phyloP scores from a whole-genome alignment of 2,888 invertebrate genomes.

The Clusia tigrina region DNA sequence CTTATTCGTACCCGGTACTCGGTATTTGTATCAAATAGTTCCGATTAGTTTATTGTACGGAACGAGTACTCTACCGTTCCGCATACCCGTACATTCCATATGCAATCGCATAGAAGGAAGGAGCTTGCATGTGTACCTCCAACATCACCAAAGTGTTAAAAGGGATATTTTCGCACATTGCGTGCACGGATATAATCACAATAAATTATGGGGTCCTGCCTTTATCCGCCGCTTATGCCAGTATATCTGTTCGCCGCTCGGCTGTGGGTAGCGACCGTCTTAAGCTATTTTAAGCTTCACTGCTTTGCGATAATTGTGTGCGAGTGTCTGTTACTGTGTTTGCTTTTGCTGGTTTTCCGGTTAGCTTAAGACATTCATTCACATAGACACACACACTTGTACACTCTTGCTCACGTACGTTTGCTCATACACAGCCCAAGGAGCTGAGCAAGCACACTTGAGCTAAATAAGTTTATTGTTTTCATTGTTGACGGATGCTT shows the following conservation, averaged over 20 bases:
- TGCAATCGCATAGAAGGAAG: no score
- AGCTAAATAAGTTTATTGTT: constrained; percentile 26
- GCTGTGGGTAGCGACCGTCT: constrained; percentile 36
- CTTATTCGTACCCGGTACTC: no score
- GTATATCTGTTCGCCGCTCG: constrained; percentile 8
- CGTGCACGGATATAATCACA: constrained; percentile 52
- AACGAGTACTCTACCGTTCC: no score
- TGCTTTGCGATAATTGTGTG: constrained; percentile 43
- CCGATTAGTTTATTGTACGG: no score
- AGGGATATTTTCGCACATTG: constrained; percentile 51
- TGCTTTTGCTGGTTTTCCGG: constrained; percentile 7
- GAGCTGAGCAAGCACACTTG: neutral
- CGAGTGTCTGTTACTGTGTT: constrained; percentile 30
- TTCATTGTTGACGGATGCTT: constrained; percentile 26
- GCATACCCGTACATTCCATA: no score
- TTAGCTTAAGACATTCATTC: neutral
- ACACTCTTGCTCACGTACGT: constrained; percentile 17
- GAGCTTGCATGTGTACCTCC: no score
- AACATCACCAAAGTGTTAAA: constrained; percentile 30
- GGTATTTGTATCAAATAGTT: no score
- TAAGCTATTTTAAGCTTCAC: constrained; percentile 27
- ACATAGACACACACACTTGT: neutral
- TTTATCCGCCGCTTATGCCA: neutral
- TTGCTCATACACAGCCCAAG: neutral
- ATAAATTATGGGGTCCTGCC: constrained; percentile 44